Evolutionary conservation across 2,797 vertebrate species (phyloP).

Genomic region (Enteromius trimaculatus): DNA sequence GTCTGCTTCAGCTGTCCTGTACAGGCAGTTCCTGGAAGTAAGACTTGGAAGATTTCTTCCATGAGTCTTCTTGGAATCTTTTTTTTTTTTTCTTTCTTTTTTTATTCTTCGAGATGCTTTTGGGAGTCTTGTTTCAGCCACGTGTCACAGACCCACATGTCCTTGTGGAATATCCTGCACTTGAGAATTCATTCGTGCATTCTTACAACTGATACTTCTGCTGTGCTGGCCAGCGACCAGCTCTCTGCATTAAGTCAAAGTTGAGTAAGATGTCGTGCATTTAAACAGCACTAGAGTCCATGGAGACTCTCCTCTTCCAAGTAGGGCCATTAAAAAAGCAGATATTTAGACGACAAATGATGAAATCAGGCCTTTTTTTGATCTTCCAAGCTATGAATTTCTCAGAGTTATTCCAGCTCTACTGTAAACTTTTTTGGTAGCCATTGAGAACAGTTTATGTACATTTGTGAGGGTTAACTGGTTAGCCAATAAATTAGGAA

Average conservation of each 20-base stretch:
- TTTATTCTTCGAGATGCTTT: slow-evolving; percentile 28
- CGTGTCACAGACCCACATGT: slow-evolving; percentile 6
- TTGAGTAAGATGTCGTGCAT: slow-evolving; percentile 10
- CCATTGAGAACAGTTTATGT: not conserved
- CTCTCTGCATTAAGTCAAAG: slow-evolving; percentile 23
- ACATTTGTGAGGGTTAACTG: not conserved
- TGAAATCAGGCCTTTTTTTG: not conserved
- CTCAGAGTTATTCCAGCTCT: not conserved
- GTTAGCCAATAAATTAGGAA: not conserved
- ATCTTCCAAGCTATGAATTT: not conserved
- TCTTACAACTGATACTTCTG: slow-evolving; percentile 6
- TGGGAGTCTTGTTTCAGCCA: slow-evolving; percentile 39
- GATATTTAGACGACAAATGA: slow-evolving; percentile 15
- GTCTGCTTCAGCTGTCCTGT: not conserved
- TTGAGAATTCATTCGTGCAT: slow-evolving; percentile 13
- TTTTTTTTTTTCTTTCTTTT: not conserved
- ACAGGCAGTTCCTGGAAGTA: slow-evolving; percentile 20
- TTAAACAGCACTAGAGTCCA: slow-evolving; percentile 1
- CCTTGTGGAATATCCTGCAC: not conserved
- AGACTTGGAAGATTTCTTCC: slow-evolving; percentile 35
- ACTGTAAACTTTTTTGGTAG: not conserved
- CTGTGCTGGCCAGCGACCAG: not conserved
- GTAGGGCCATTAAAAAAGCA: not conserved
- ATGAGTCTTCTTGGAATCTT: slow-evolving; percentile 28
- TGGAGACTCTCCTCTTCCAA: not conserved